phyloP scores from a whole-genome alignment of 53 echinoderm and acorn worm species.

The Stichopus horrens region DNA sequence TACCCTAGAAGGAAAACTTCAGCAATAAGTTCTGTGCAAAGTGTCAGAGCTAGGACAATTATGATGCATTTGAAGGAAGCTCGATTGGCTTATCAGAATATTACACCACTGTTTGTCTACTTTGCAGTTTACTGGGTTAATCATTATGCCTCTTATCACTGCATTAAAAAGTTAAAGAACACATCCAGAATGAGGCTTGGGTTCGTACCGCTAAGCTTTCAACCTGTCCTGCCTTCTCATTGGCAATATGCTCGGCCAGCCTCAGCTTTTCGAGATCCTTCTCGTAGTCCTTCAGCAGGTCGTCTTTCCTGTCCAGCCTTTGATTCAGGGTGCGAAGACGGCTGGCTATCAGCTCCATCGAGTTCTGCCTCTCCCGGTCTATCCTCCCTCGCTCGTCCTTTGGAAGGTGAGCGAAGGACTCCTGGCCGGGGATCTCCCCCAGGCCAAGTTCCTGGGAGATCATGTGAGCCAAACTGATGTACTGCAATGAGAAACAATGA shows the following conservation, averaged over 20 bases:
- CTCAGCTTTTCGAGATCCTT: constrained; percentile 95
- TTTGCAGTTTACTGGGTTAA: too few species aligned
- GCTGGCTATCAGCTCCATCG: constrained; percentile 77
- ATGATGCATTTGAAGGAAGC: too few species aligned
- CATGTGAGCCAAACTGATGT: constrained; percentile 69
- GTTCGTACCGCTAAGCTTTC: constrained; percentile 82
- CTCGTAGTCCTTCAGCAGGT: constrained; percentile 86
- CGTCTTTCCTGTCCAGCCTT: constrained; percentile 94
- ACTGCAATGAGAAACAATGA: constrained; percentile 51
- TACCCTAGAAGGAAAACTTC: too few species aligned
- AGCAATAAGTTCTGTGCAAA: too few species aligned
- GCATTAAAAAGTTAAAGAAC: too few species aligned
- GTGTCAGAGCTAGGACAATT: too few species aligned
- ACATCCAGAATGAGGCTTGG: not conserved
- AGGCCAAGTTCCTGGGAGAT: constrained; percentile 75
- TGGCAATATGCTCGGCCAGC: constrained; percentile 88
- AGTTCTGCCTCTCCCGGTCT: constrained; percentile 59
- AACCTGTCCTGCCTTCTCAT: constrained; percentile 85
- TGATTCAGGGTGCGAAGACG: constrained; percentile 86
- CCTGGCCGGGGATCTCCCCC: constrained; percentile 86
- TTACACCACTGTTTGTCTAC: too few species aligned
- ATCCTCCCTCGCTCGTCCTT: constrained; percentile 82
- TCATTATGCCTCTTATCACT: too few species aligned
- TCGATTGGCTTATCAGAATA: too few species aligned
- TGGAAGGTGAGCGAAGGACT: constrained; percentile 85